Evolutionary conservation across 2,797 vertebrate species (phyloP).

Genomic region (Eutrigla gurnardus): DNA sequence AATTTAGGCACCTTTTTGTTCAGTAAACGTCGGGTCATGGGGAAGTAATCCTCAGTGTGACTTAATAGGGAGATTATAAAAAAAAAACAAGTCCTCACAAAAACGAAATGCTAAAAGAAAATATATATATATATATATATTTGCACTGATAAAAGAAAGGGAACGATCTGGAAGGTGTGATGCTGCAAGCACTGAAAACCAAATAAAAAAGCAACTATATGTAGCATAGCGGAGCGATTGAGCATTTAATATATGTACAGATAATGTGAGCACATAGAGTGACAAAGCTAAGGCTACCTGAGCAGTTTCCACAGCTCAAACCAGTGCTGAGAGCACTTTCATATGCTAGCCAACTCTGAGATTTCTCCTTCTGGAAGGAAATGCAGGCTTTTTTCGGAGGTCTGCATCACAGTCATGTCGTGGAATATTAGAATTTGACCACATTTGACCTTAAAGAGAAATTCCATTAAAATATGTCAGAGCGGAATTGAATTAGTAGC

Average conservation of each 20-base stretch:
- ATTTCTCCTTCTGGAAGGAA: slow-evolving; percentile 44
- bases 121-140: slow-evolving; percentile 24
- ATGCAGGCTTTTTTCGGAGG: slow-evolving; percentile 27
- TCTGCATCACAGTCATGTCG: slow-evolving; percentile 31
- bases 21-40: slow-evolving; percentile 22
- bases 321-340: slow-evolving; percentile 72
- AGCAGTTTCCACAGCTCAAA: slow-evolving; percentile 52
- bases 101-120: slow-evolving; percentile 26
- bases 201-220: slow-evolving; percentile 84
- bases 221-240: slow-evolving; percentile 77
- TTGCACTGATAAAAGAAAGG: slow-evolving; percentile 83
- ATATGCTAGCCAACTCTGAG: slow-evolving; percentile 57
- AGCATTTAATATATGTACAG: slow-evolving; percentile 83
- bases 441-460: slow-evolving; percentile 17
- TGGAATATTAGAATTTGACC: slow-evolving; percentile 24
- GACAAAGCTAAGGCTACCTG: slow-evolving; percentile 43
- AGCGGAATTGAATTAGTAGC: slow-evolving; percentile 21
- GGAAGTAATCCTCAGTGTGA: slow-evolving; percentile 53
- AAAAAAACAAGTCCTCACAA: slow-evolving; percentile 27
- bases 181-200: slow-evolving; percentile 85
- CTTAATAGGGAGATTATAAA: slow-evolving; percentile 56
- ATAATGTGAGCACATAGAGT: slow-evolving; percentile 38
- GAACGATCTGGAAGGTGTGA: slow-evolving; percentile 73
- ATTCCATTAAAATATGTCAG: slow-evolving; percentile 23
- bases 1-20: slow-evolving; percentile 33